Evolutionary conservation across 2,797 vertebrate species (phyloP).

Genomic region (Enteromius thamalakanensis): DNA sequence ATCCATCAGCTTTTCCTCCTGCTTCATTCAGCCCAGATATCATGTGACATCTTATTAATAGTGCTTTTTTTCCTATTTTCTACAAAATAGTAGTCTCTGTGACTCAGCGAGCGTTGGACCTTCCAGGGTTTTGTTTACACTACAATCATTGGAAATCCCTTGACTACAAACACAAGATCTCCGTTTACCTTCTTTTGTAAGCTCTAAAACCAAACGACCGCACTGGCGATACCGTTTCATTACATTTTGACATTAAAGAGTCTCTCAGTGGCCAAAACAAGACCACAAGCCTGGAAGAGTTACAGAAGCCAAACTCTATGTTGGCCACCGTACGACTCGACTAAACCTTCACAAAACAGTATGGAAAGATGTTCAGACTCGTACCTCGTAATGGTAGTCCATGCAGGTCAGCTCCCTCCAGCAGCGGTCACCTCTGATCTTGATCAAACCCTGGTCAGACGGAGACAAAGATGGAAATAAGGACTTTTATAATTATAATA

Average conservation of each 20-base stretch:
- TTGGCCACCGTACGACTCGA: neutral
- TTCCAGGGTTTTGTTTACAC: neutral
- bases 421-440: constrained; percentile 81
- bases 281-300: neutral
- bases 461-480: neutral
- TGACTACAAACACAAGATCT: neutral
- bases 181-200: neutral
- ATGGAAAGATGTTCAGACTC: neutral
- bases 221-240: neutral
- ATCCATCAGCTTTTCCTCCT: constrained; percentile 11
- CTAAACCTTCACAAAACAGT: neutral
- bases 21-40: neutral
- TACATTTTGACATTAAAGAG: neutral
- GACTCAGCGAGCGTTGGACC: neutral
- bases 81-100: neutral
- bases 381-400: constrained; percentile 83
- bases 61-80: neutral
- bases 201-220: neutral
- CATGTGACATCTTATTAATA: constrained; percentile 30
- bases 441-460: constrained; percentile 77
- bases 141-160: neutral
- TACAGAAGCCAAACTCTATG: no score
- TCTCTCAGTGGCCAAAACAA: neutral
- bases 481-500: no score
- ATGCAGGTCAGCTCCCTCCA: constrained; percentile 82